Base-by-base conservation (phyloP, 2,797 vertebrate genomes). In the Cirrhinus mrigala region DNA sequence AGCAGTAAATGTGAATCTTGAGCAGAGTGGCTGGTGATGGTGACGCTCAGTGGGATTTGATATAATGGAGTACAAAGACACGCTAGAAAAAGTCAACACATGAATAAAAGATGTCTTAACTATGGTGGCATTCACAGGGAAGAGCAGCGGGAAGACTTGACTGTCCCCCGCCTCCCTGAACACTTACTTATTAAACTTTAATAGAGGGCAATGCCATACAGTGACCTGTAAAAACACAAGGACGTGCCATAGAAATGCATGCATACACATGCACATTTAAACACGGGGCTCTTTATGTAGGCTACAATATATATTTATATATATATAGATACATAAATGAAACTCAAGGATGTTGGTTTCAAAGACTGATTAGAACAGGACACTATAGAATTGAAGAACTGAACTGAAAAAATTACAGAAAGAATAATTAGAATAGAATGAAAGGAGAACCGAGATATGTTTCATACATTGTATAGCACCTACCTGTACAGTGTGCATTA, bases 51-150 rank as follows among this genome's bases (percentile, higher is more conserved):
- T 66, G 71, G 71, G 82, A 77, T 69, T 84, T 24, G 16, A 77
- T 78, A 84, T 48, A 46, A 70, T 46, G 14, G n/a, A 69, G 74
- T 44, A 37, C 29, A 56, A 78, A 78, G 75, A 58, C 20, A 33
- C 0, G 40, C 62, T 60, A 84, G 50, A 54, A 69, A 75, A 84
- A 79, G 83, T 79, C 75, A 84, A 78, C 11, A 33, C 50, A 84
- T 84, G 75, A 84, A 84, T 84, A 78, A 84, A 84, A 77, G 74
- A 84, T 84, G 73, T 5, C 20, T 37, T 24, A 68, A 60, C 75
- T 18, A 78, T 33, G 75, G 4, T 79, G 83, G 20, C 75, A 84
- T 84, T 84, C 83, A 84, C 64, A 70, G 64, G 69, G 64, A 46
- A 24, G 48, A 69, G 62, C 50, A 78, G 62, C 52, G 24, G 64